These are phyloP conservation scores for Leucoraja erinaceus DNA, from an alignment of 2,113 vertebrate species.

Conservation along the genomic window DNA sequence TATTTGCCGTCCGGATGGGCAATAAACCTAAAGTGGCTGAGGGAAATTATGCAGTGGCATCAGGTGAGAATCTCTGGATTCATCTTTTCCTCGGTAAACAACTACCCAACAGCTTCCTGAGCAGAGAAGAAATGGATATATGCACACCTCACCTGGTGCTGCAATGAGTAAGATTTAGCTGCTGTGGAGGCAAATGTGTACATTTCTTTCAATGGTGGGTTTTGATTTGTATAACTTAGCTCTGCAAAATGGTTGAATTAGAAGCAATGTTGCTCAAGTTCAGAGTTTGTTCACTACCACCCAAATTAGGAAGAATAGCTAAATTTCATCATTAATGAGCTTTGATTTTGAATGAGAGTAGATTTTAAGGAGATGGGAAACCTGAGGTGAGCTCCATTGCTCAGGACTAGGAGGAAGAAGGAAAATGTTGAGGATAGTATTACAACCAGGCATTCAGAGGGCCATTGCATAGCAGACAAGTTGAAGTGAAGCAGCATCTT, in stretches of 20 bases:
- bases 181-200: not conserved
- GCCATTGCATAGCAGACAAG: not conserved
- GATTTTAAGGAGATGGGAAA: not conserved
- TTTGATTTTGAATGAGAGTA: not conserved
- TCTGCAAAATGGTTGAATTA: too few relatives aligned
- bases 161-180: not conserved
- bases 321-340: not conserved
- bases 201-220: not conserved
- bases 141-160: not conserved
- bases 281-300: not conserved
- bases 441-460: not conserved
- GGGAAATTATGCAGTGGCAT: constrained; percentile 61
- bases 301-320: not conserved
- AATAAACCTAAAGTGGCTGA: constrained; percentile 74
- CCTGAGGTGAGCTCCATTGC: not conserved
- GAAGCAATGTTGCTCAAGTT: not conserved
- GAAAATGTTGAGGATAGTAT: not conserved
- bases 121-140: rapidly evolving
- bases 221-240: not conserved
- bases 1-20: constrained; percentile 91
- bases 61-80: constrained; percentile 57
- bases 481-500: not conserved
- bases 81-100: not conserved
- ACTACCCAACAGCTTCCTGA: not conserved
- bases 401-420: not conserved